phyloP scores from a whole-genome alignment of 2,113 vertebrate genomes.

The Equus przewalskii region DNA sequence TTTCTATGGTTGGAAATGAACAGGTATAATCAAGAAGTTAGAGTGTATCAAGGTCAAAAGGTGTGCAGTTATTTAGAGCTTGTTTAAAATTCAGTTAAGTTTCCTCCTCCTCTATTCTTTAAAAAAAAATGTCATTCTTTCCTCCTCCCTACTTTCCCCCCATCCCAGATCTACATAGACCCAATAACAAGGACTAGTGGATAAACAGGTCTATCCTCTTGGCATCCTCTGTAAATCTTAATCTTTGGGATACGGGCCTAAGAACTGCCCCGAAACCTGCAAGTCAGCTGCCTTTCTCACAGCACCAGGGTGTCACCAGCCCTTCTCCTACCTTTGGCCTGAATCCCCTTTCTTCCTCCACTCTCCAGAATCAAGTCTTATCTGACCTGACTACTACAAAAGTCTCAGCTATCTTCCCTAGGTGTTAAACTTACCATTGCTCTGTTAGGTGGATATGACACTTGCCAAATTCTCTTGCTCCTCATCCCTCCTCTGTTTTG shows the following conservation, averaged over 20 bases:
- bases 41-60: neutral
- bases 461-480: fast-evolving
- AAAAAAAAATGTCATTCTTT: neutral
- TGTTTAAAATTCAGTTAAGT: slow-evolving; percentile 46
- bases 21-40: neutral
- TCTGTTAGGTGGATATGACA: neutral
- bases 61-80: neutral
- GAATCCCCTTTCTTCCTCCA: neutral
- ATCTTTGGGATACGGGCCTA: neutral
- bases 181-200: neutral
- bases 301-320: neutral
- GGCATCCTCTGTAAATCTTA: neutral
- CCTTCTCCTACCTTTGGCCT: neutral
- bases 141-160: fast-evolving
- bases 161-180: neutral
- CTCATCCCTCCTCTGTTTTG: neutral
- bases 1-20: neutral
- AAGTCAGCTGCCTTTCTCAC: neutral
- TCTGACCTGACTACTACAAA: neutral
- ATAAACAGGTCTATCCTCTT: neutral
- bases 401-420: neutral
- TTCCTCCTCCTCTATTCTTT: neutral
- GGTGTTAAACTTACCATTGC: neutral
- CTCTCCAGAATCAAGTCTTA: neutral
- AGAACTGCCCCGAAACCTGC: neutral